Base-by-base conservation (phyloP, 1,140 invertebrate genomes). In the Chionoecetes opilio region DNA sequence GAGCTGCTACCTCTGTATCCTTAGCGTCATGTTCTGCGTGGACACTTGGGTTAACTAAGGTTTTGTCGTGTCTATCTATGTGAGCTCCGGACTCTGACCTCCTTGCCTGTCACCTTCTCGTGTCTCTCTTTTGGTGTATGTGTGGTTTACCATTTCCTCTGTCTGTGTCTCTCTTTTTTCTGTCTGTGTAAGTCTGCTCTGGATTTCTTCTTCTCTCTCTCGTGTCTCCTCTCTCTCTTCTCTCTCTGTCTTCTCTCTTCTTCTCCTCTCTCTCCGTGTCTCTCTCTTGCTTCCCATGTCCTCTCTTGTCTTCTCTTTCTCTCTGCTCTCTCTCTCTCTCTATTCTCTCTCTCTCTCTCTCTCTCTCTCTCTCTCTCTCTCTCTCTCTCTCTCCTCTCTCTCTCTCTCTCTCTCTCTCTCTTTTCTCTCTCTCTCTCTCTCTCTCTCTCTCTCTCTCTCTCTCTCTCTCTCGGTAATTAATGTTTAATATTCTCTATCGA, bases 191-290 rank as follows among this genome's bases (percentile, higher is more conserved):
- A n/a, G n/a, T n/a, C n/a, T 26, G n/a, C 6, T 2, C 26, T 75
- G 63, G 26, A 26, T n/a, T 75, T 26, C 0, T 75, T n/a, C 17
- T 26, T n/a, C 1, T 75, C 11, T 26, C 37, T 41, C 41, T 41
- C 26, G 0, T 31, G 21, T 89, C 14, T n/a, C 8, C 32, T 31
- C 17, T 41, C n/a, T 29, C 3, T 53, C 32, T 41, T 53, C 38
- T 90, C 37, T 41, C 38, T 86, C 32, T 34, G 3, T 29, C 32
- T 86, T 86, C 85, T 35, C 85, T 53, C 88, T 41, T 35, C 0
- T n/a, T 89, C 2, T 89, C 87, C 9, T 41, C 38, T 90, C 41
- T 90, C 88, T 90, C 88, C 35, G 38, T 75, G 21, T 21, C 21
- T 1, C 88, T 75, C 63, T 21, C 21, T 1, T n/a, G 21, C 21